These are phyloP conservation scores for Centropus bengalensis DNA, from an alignment of 2,113 vertebrate genomes.

Conservation along the genomic window DNA sequence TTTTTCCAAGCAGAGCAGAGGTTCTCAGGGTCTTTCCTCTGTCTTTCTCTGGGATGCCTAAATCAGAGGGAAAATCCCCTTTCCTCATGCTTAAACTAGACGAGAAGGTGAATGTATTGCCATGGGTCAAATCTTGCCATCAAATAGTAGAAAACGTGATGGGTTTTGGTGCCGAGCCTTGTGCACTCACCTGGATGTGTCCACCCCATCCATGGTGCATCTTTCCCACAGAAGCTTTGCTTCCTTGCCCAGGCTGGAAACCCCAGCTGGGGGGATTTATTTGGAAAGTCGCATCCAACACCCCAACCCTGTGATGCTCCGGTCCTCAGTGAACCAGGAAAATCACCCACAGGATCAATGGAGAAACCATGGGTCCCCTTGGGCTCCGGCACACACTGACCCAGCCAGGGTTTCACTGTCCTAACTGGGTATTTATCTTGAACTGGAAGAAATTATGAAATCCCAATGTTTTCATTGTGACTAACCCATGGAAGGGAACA, in stretches of 20 bases:
- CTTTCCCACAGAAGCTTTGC: neutral
- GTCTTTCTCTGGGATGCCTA: neutral
- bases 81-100: neutral
- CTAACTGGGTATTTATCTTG: constrained; percentile 23
- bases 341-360: accelerated
- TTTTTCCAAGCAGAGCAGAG: neutral
- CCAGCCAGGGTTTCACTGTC: neutral
- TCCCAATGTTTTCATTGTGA: constrained; percentile 48
- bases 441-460: constrained; percentile 62
- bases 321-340: neutral
- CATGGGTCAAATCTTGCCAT: neutral
- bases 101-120: neutral
- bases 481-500: constrained; percentile 48
- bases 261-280: neutral
- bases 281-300: neutral
- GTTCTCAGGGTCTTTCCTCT: neutral
- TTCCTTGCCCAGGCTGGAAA: neutral
- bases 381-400: accelerated
- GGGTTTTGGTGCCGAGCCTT: neutral
- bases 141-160: neutral
- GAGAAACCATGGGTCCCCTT: neutral
- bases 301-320: accelerated
- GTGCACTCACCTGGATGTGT: accelerated
- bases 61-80: neutral
- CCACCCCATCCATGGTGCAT: neutral